Evolutionary conservation across 2,797 vertebrate species (phyloP), one percentile per base, ranked within the genome.

Genomic region (Gobionotothen gibberifrons): DNA sequence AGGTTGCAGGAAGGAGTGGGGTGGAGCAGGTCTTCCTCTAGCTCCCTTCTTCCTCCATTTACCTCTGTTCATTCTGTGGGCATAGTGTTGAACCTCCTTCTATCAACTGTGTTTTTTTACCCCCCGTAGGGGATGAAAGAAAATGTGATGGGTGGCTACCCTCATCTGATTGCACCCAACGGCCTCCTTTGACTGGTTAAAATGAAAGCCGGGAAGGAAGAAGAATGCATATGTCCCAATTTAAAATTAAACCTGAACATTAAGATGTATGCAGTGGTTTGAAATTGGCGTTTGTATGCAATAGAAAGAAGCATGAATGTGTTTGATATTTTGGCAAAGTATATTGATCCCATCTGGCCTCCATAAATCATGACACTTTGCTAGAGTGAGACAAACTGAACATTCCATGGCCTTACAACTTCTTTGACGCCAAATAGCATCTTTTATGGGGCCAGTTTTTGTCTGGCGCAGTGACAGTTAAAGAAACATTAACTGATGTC

Each of bases 401-500:
- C 8, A n/a, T 61, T 63, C 7, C 7, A 26, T 58, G 47, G 2
- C 22, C 29, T 42, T 26, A 21, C 46, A 58, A 52, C 7, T 14
- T 69, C 22, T 40, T 26, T 55, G 15, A 36, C 55, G 55, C 58
- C 40, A 56, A 53, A 22, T 67, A 9, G 0, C 21, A 65, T 59
- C 7, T 47, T 39, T 74, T 5, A 22, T 44, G 5, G 7, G 26
- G 42, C 1, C 9, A 49, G 7, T 56, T 64, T 49, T 40, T 32
- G 49, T 62, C 47, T 36, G 15, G 42, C 39, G 51, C 1, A 9
- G n/a, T 60, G 61, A 64, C 17, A 26, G 51, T 57, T 36, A 70
- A 70, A 51, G 26, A 59, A 53, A 42, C 70, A 26, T 40, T 16
- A 39, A 71, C 56, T 55, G 72, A 69, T 75, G 78, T 43, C 57